Evolutionary conservation across 2,113 vertebrate genomes (phyloP).

Genomic region (Cynoglossus semilaevis): DNA sequence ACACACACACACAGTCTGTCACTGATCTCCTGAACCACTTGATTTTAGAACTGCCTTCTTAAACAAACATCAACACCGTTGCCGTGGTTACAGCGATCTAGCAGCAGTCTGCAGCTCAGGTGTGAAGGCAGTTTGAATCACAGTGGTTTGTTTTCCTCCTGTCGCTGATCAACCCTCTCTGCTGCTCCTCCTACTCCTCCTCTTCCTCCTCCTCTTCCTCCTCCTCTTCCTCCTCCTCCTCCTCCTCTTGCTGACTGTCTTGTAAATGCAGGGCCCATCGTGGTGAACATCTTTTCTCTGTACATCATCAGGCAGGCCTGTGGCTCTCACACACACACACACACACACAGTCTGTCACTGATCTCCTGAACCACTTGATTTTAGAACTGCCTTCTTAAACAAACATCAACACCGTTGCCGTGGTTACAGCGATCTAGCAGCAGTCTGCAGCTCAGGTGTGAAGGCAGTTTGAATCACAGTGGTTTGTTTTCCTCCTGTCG

Average conservation of each 20-base stretch:
- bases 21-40: slow-evolving; percentile 58
- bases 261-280: slow-evolving; percentile 69
- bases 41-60: slow-evolving; percentile 63
- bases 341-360: slow-evolving; percentile 37
- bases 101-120: slow-evolving; percentile 17
- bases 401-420: too few species aligned
- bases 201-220: too few species aligned
- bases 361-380: slow-evolving; percentile 63
- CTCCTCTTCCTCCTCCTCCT: slow-evolving; percentile 34
- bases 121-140: slow-evolving; percentile 72
- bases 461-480: slow-evolving; percentile 73
- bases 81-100: too few species aligned
- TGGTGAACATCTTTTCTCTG: slow-evolving; percentile 74
- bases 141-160: slow-evolving; percentile 47
- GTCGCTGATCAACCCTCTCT: slow-evolving; percentile 51
- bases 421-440: too few species aligned
- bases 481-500: slow-evolving; percentile 30
- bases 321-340: slow-evolving; percentile 35
- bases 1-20: slow-evolving; percentile 25
- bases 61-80: too few species aligned
- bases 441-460: slow-evolving; percentile 32
- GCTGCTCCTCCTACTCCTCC: slow-evolving; percentile 55
- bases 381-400: slow-evolving; percentile 51
- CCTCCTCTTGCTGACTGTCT: slow-evolving; percentile 68
- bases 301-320: slow-evolving; percentile 59